These are phyloP conservation scores for Acanthopleura granulata DNA, from an alignment of 2,888 invertebrate species.

Conservation along the genomic window DNA sequence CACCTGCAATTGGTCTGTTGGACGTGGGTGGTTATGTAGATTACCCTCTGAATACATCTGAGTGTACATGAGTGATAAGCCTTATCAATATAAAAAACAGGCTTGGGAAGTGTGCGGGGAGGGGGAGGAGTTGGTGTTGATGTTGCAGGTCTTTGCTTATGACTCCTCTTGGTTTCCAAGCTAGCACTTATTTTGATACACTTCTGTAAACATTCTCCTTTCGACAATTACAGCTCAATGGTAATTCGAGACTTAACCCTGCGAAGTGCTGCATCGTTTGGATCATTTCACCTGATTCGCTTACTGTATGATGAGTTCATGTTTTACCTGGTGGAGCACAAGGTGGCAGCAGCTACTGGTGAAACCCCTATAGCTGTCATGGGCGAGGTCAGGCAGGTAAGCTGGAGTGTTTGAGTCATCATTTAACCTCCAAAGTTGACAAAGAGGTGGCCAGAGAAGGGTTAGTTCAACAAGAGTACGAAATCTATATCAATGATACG, in stretches of 20 bases:
- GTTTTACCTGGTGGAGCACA: constrained; percentile 97
- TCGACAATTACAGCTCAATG: constrained; percentile 81
- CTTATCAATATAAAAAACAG: too few species aligned
- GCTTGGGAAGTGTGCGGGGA: too few species aligned
- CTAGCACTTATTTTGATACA: too few species aligned
- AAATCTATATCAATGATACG: background rate
- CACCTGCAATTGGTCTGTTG: too few species aligned
- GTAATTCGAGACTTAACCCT: constrained; percentile 97
- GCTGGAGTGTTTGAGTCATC: background rate
- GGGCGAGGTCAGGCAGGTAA: constrained; percentile 69
- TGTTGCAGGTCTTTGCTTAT: too few species aligned
- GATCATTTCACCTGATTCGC: constrained; percentile 97
- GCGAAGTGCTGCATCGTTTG: constrained; percentile 97
- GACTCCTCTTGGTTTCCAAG: too few species aligned
- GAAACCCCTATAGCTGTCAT: constrained; percentile 96
- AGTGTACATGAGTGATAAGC: too few species aligned
- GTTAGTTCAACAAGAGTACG: background rate
- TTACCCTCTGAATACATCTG: too few species aligned
- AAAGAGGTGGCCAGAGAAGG: background rate
- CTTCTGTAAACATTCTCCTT: too few species aligned
- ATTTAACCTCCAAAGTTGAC: too few species aligned
- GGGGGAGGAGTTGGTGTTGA: too few species aligned
- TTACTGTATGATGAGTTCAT: constrained; percentile 99
- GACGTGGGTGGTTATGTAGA: too few species aligned
- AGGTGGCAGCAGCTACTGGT: constrained; percentile 90